Percentiles rank a stretch among this genome's conserved stretches.
These are phyloP conservation scores for Drosophila fulvimacula DNA, from an alignment of 2,888 invertebrate genomes.

Conservation along the genomic window DNA sequence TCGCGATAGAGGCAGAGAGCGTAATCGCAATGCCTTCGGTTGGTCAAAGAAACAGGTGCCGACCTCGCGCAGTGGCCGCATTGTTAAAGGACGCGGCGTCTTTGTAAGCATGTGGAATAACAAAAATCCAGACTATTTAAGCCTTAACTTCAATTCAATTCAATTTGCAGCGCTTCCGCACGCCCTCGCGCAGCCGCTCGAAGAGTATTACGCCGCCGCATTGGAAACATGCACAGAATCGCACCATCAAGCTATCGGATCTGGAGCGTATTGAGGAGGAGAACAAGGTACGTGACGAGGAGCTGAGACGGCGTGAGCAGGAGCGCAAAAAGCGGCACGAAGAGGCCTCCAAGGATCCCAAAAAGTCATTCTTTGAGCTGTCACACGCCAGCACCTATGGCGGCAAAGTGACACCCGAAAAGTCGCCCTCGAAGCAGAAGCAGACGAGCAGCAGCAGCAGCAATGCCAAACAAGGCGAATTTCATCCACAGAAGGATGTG, in stretches of 20 bases:
- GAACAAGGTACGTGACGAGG: slow-evolving; percentile 87
- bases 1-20: slow-evolving; percentile 66
- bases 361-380: slow-evolving; percentile 84
- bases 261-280: slow-evolving; percentile 91
- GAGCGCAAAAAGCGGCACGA: slow-evolving; percentile 86
- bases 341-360: slow-evolving; percentile 85
- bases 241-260: slow-evolving; percentile 93
- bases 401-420: slow-evolving; percentile 82
- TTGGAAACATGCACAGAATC: slow-evolving; percentile 95
- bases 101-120: slow-evolving; percentile 89
- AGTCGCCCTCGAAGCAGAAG: slow-evolving; percentile 49
- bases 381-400: slow-evolving; percentile 85
- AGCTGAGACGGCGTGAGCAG: slow-evolving; percentile 86
- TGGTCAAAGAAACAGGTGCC: slow-evolving; percentile 83
- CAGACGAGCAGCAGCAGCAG: slow-evolving; percentile 56
- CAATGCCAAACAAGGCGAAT: slow-evolving; percentile 66
- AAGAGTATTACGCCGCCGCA: slow-evolving; percentile 96
- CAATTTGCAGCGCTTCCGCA: slow-evolving; percentile 90
- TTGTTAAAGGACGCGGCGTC: slow-evolving; percentile 95
- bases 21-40: slow-evolving; percentile 83
- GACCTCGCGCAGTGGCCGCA: slow-evolving; percentile 89
- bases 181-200: slow-evolving; percentile 92
- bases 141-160: not conserved
- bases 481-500: slow-evolving; percentile 50
- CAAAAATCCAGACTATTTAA: not conserved